Percentiles rank a stretch among this genome's conserved stretches.
phyloP scores from a whole-genome alignment of 2,888 invertebrate genomes.

The Tetragonisca angustula region DNA sequence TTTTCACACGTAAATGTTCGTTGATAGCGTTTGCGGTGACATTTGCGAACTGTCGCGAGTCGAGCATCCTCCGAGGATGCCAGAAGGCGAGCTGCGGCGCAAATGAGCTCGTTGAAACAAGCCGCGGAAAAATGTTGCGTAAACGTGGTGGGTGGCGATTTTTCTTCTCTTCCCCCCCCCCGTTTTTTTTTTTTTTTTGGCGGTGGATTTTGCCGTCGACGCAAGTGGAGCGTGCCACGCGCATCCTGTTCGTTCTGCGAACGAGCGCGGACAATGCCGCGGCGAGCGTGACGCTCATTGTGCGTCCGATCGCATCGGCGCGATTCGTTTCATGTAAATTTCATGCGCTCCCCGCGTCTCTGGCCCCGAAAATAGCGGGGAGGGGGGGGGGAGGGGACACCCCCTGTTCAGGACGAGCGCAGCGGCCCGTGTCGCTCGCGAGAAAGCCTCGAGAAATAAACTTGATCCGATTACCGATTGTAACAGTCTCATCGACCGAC shows the following conservation, averaged over 20 bases:
- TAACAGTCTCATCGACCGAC: not conserved
- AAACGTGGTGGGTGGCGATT: not conserved
- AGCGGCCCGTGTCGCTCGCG: not conserved
- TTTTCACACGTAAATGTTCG: too few relatives aligned
- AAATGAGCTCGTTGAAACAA: not conserved
- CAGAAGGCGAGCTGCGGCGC: not conserved
- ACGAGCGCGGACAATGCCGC: slow-evolving; percentile 49
- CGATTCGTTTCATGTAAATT: slow-evolving; percentile 54
- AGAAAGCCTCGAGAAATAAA: not conserved
- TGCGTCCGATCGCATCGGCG: slow-evolving; percentile 46
- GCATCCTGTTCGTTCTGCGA: slow-evolving; percentile 57
- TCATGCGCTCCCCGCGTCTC: slow-evolving; percentile 33
- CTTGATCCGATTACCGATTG: not conserved
- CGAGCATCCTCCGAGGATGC: not conserved
- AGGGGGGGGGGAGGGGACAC: not conserved
- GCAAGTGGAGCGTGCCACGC: slow-evolving; percentile 43
- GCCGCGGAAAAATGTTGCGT: not conserved
- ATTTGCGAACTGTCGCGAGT: too few relatives aligned
- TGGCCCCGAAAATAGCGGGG: not conserved
- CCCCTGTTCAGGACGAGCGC: not conserved
- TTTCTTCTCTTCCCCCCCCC: not conserved
- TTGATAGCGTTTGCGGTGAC: too few relatives aligned
- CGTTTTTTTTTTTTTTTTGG: not conserved
- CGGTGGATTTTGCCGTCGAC: slow-evolving; percentile 11
- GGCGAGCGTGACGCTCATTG: slow-evolving; percentile 49